Base-by-base conservation (phyloP, 2,888 invertebrate species). In the Cephalotes varians region DNA sequence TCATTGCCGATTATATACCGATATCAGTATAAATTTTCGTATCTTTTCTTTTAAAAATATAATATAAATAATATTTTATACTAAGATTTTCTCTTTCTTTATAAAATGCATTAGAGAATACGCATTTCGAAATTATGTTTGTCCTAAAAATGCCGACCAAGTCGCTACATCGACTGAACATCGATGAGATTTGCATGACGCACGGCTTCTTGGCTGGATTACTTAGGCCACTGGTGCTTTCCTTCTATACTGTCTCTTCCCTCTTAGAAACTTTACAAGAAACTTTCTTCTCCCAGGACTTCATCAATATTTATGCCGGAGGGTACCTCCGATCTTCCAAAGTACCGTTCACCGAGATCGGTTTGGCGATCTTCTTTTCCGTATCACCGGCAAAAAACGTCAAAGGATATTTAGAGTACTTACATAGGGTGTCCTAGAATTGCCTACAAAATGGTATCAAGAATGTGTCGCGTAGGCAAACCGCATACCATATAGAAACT, bases 271-370 rank as follows among this genome's bases (percentile, higher is more conserved):
- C 76, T 67, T 28, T 21, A 40, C 40, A 69, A 31, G 44, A 56
- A 77, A 69, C 77, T 77, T 31, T 49, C 77, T 54, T 69, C 71
- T 18, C 21, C 12, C 21, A 67, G 54, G 15, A 56, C 15, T 44
- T 71, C 77, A 77, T 77, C 72, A 77, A 77, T 69, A 77, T 77
- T 77, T 77, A 77, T 77, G 54, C 18, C 40, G 7, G 40, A 44
- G 54, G 40, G 10, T 77, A 56, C 40, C 71, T 40, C 25, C 54
- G 54, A 69, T 77, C 21, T 69, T 12, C 54, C 54, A 71, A 69
- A 77, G 76, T 21, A 69, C 76, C 76, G 28, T 31, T 77, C n/a
- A 56, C 2, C 21, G 21, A 77, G 28, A 69, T 77, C 71, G 40
- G 54, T 77, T 77, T 21, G 10, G 12, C 44, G 54, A 71, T 31